Base-by-base conservation (phyloP, 2,113 vertebrate genomes). In the Rousettus leschenaultii region DNA sequence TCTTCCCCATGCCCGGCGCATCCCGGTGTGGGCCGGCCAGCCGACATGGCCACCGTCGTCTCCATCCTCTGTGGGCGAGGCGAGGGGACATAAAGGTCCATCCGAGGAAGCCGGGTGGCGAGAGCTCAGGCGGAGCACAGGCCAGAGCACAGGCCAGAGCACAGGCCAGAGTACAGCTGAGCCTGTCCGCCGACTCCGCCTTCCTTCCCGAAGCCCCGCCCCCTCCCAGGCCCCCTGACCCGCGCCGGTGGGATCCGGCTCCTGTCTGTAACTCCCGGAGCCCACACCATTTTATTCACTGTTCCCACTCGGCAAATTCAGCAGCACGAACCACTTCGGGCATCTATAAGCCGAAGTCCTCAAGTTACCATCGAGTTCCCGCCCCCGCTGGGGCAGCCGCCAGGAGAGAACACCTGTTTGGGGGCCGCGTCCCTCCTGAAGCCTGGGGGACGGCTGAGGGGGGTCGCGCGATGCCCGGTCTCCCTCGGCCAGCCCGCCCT, bases 81-180 rank as follows among this genome's bases (percentile, higher is more conserved):
- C 0, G 0, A 4, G 28, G 2, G 40, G 9, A 28, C 18, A 5
- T 6, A 7, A 26, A 0, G 21, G 57, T 5, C 40, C 3, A n/a
- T 14, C 38, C 28, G 1, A 16, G 40, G 43, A 5, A 63, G 33
- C 61, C 85, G 68, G 28, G 7, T 0, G 21, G 43, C 9, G 11
- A 11, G 45, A 45, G 45, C 45, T 2, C 45, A 2, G 45, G 45
- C n/a, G n/a, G n/a, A n/a, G n/a, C n/a, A n/a, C n/a, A n/a, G n/a
- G n/a, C n/a, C n/a, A n/a, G n/a, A n/a, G n/a, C n/a, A n/a, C n/a
- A n/a, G n/a, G 45, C 10, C n/a, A n/a, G n/a, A n/a, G n/a, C n/a
- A n/a, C n/a, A n/a, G n/a, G n/a, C n/a, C n/a, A n/a, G n/a, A n/a
- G n/a, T n/a, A n/a, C n/a, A n/a, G n/a, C n/a, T n/a, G 45, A 45